Percentiles rank a stretch among this genome's conserved stretches.
Evolutionary conservation across 2,888 invertebrate species (phyloP).

Genomic region (Tachina fera): DNA sequence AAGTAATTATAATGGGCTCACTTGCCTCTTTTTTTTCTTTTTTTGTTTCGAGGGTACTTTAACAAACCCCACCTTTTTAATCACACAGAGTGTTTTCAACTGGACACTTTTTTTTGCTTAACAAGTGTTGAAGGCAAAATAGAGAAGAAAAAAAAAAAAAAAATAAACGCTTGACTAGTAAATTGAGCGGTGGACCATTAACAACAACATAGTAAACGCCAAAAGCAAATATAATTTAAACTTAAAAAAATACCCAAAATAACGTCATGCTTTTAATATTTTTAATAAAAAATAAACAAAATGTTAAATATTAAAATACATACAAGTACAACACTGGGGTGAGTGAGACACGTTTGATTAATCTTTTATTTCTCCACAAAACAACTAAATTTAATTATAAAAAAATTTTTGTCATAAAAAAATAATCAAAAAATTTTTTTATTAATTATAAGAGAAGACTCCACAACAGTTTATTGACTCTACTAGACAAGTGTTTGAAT

Average conservation of each 20-base stretch:
- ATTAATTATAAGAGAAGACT: neutral
- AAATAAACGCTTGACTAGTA: conserved; percentile 64
- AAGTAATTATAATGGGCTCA: neutral
- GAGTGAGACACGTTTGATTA: conserved; percentile 2
- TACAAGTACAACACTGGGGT: neutral
- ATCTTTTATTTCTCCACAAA: neutral
- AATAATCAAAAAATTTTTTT: neutral
- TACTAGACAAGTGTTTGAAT: neutral
- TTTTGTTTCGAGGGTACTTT: conserved; percentile 2
- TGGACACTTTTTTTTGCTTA: neutral
- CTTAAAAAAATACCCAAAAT: neutral
- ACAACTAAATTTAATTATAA: conserved; percentile 8
- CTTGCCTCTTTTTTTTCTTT: neutral
- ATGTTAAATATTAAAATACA: conserved; percentile 38
- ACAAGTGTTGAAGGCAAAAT: conserved; percentile 33
- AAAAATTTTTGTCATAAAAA: conserved; percentile 13
- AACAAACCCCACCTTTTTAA: conserved; percentile 48
- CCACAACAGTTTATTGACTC: neutral
- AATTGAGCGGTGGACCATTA: conserved; percentile 64
- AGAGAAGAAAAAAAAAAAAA: neutral
- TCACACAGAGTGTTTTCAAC: neutral
- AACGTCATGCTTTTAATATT: conserved; percentile 26
- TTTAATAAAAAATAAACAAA: conserved; percentile 3
- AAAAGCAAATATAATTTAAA: conserved; percentile 32
- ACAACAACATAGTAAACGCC: conserved; percentile 27